Evolutionary conservation across 2,797 vertebrate genomes (phyloP).

Genomic region (Enteromius unitaeniatus): DNA sequence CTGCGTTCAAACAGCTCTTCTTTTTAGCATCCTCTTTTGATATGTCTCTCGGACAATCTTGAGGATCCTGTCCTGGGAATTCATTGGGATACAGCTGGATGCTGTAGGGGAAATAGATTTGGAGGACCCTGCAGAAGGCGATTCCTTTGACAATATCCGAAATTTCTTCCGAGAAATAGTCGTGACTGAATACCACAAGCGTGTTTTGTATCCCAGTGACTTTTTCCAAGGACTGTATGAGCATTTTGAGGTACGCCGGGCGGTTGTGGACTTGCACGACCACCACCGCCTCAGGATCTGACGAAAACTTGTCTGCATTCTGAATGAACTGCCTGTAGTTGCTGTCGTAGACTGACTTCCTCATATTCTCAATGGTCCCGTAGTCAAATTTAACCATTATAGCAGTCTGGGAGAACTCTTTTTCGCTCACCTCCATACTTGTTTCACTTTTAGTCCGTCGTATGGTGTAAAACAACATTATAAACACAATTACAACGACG

Average conservation of each 20-base stretch:
- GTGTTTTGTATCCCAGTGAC: slow-evolving; percentile 71
- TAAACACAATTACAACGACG: slow-evolving; percentile 60
- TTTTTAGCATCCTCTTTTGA: slow-evolving; percentile 72
- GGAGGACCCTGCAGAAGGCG: slow-evolving; percentile 81
- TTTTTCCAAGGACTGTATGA: slow-evolving; percentile 76
- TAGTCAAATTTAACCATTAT: slow-evolving; percentile 65
- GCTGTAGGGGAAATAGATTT: slow-evolving; percentile 85
- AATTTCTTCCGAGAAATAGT: slow-evolving; percentile 79
- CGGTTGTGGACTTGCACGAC: slow-evolving; percentile 82
- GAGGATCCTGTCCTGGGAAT: slow-evolving; percentile 79
- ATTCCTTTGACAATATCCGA: slow-evolving; percentile 74
- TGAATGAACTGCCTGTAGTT: slow-evolving; percentile 74
- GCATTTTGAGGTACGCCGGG: slow-evolving; percentile 76
- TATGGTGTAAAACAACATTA: slow-evolving; percentile 67
- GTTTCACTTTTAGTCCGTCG: slow-evolving; percentile 57
- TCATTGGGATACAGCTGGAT: slow-evolving; percentile 78
- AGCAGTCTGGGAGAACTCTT: not conserved
- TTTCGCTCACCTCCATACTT: not conserved
- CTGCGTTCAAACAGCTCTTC: slow-evolving; percentile 77
- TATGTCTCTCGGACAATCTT: slow-evolving; percentile 77
- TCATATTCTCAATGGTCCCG: slow-evolving; percentile 63
- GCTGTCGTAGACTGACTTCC: slow-evolving; percentile 71
- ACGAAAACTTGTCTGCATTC: slow-evolving; percentile 73
- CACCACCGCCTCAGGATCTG: slow-evolving; percentile 75
- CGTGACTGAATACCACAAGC: slow-evolving; percentile 82